Evolutionary conservation across 2,797 vertebrate species (phyloP).

Genomic region (Phoxinus dragarum): DNA sequence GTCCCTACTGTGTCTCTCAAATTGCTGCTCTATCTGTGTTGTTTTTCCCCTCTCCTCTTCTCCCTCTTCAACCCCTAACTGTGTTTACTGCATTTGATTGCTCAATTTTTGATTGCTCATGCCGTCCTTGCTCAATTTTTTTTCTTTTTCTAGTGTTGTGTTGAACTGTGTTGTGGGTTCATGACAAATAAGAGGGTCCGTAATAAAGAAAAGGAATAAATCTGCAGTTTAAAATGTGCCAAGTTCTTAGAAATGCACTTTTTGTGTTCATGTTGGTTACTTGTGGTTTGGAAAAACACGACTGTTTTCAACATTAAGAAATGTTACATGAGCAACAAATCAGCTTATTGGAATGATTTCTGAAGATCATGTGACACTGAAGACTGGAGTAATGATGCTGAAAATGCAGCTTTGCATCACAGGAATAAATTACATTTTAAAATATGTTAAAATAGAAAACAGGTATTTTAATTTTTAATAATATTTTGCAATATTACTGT

Average conservation of each 20-base stretch:
- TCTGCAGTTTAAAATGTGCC: background rate
- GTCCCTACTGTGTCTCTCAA: background rate
- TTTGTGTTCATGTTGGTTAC: background rate
- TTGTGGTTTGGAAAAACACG: background rate
- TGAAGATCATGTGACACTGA: background rate
- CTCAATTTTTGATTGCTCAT: slow-evolving; percentile 2
- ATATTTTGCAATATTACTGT: too few relatives aligned
- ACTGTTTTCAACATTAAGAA: background rate
- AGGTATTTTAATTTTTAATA: fast-evolving
- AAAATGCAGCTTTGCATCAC: background rate
- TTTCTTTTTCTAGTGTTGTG: background rate
- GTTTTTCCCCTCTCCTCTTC: background rate
- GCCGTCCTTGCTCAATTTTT: background rate
- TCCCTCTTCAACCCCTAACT: background rate
- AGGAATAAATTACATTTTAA: background rate
- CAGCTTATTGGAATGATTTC: background rate
- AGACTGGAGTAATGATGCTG: background rate
- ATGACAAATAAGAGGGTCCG: background rate
- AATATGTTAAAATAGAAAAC: background rate
- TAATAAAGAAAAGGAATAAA: background rate
- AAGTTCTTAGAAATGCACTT: background rate
- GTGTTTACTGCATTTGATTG: background rate
- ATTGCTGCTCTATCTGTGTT: slow-evolving; percentile 3
- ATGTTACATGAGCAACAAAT: background rate
- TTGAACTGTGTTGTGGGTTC: background rate